Evolutionary conservation across 2,113 vertebrate genomes (phyloP), one percentile per base, ranked within the genome.

Genomic region (Lonchura striata): DNA sequence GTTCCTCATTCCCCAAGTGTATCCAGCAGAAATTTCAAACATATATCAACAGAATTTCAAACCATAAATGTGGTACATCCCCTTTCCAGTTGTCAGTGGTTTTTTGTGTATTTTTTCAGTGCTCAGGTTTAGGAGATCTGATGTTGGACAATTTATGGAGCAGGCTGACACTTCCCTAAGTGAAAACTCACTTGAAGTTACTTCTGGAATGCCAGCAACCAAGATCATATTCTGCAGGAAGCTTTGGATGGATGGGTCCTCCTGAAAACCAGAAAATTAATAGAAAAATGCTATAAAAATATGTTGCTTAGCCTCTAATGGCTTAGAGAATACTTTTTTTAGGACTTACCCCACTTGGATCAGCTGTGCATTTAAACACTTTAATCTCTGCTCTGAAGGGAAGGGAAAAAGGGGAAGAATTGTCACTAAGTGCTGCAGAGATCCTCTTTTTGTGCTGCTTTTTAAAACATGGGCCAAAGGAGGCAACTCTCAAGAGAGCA

Each of bases 141-240:
- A 18, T 22, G 7, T 66, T 39, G 22, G 47, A 47, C 1, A 16
- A 15, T 52, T 76, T 47, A 52, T 1, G 0, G 64, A 70, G 24
- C 6, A 41, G 3, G 15, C 1, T 71, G 42, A 28, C 47, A 18
- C 13, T 31, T 82, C 60, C 24, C 15, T 9, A 41, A 23, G 44
- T 17, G 10, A 63, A 86, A 68, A 98, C 98, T 98, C 95, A 99
- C 97, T 97, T 65, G 98, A 98, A 84, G 97, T 86, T 52, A 99
- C 98, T 88, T 98, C 98, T 35, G 98, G 98, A 63, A 99, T 95
- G 19, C 98, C 98, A 3, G 97, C 97, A n/a, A 54, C 97, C 4
- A 95, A 89, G 77, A 98, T 90, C 41, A 98, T 90, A 15, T 97
- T 97, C 78, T 95, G 82, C 56, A 99, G 79, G 79, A 98, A 98